Percentiles rank a stretch among this genome's conserved stretches.
phyloP scores from a whole-genome alignment of 2,113 vertebrate genomes.

The Semicossyphus pulcher region DNA sequence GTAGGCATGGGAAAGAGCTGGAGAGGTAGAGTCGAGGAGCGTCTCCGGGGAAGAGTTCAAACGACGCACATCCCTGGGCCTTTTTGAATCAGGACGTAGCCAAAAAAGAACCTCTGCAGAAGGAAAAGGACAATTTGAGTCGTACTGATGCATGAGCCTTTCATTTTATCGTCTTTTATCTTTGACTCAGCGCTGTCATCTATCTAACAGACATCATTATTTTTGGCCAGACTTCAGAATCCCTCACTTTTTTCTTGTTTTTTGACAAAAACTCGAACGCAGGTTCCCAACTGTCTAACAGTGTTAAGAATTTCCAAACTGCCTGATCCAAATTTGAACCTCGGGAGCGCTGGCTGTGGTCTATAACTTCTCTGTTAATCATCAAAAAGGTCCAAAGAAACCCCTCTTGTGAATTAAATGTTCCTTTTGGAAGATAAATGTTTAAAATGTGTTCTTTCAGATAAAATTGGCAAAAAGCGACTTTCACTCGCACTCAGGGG shows the following conservation, averaged over 20 bases:
- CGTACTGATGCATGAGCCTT: slow-evolving; percentile 35
- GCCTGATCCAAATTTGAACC: slow-evolving; percentile 51
- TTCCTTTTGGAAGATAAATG: slow-evolving; percentile 15
- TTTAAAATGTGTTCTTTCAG: slow-evolving; percentile 10
- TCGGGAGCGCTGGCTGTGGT: slow-evolving; percentile 56
- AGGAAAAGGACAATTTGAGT: slow-evolving; percentile 15
- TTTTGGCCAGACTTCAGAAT: slow-evolving; percentile 56
- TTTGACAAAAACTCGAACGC: slow-evolving; percentile 56
- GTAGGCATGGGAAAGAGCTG: slow-evolving; percentile 45
- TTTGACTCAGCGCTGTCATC: slow-evolving; percentile 61
- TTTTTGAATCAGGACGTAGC: slow-evolving; percentile 32
- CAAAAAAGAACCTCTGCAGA: slow-evolving; percentile 40
- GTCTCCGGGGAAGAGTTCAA: slow-evolving; percentile 61
- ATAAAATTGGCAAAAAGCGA: slow-evolving; percentile 10
- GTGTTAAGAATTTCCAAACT: slow-evolving; percentile 43
- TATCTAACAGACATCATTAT: slow-evolving; percentile 72
- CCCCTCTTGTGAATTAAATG: slow-evolving; percentile 24
- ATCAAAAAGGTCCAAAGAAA: slow-evolving; percentile 39
- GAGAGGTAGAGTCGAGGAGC: slow-evolving; percentile 45
- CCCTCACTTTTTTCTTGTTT: slow-evolving; percentile 24
- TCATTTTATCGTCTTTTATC: slow-evolving; percentile 65
- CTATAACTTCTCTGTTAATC: slow-evolving; percentile 55
- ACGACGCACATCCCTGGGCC: slow-evolving; percentile 51
- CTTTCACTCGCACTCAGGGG: neutral
- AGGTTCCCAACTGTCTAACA: slow-evolving; percentile 64